Evolutionary conservation across 2,888 invertebrate species (phyloP), one percentile per base, ranked within the genome.

Genomic region (Oegoconia quadripuncta): DNA sequence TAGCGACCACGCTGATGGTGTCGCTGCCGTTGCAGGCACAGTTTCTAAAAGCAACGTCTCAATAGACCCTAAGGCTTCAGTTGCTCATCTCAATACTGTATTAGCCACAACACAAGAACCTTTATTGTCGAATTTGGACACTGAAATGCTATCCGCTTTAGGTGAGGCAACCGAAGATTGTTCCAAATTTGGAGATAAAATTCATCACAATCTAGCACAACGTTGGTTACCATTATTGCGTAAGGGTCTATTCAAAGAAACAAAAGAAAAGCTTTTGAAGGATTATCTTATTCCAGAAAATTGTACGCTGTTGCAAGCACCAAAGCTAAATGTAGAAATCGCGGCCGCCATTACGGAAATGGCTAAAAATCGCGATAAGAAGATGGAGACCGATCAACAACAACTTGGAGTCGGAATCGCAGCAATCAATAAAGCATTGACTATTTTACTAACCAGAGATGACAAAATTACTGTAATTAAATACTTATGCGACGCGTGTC

Each of bases 401-500:
- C n/a, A 16, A 17, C 7, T 7, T 3, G 17, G 17, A 9, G 11
- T 12, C 6, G 17, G 30, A 4, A n/a, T 30, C 5, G 11, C 16
- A 9, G 17, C 30, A 9, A 8, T 17, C 17, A 17, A 11, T 30
- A 17, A 11, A 14, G 30, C n/a, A n/a, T n/a, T n/a, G n/a, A n/a
- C n/a, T n/a, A n/a, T n/a, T n/a, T 3, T 29, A 7, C 3, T 29
- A 16, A n/a, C 15, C 3, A 13, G 9, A 9, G 8, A 9, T 2
- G 11, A 29, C n/a, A 14, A 9, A n/a, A 4, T 29, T 15, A 2
- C 2, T 3, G 27, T 28, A 2, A 28, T 38, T 6, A 42, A 39
- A 29, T 23, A 9, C 12, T 7, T 46, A 2, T 39, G 41, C 16
- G 41, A 44, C 8, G 35, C 20, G 1, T 44, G 43, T 20, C 32